phyloP scores from a whole-genome alignment of 2,113 vertebrate genomes.

The Grammomys surdaster region DNA sequence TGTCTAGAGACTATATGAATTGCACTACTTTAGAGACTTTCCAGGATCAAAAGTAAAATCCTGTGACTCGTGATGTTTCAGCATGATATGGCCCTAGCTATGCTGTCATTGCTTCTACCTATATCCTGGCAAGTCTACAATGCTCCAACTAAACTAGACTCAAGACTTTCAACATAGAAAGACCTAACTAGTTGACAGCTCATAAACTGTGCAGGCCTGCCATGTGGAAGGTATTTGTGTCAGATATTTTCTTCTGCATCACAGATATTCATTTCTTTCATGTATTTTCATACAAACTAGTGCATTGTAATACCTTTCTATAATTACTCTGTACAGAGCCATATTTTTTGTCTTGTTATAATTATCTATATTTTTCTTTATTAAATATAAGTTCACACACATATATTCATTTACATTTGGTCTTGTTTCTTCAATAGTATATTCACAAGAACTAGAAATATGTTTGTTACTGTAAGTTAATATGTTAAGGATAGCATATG shows the following conservation, averaged over 20 bases:
- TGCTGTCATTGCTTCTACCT: too few species aligned
- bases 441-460: background rate
- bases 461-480: background rate
- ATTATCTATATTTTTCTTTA: background rate
- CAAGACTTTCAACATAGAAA: background rate
- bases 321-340: background rate
- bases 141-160: background rate
- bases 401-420: background rate
- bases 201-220: background rate
- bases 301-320: background rate
- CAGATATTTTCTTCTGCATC: background rate
- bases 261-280: background rate
- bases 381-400: background rate
- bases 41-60: background rate
- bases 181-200: too few species aligned
- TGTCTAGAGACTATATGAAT: background rate
- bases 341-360: background rate
- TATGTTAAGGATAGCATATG: background rate
- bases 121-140: rapidly evolving
- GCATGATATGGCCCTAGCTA: background rate
- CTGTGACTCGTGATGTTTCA: rapidly evolving
- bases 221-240: background rate
- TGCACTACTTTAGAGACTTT: background rate
- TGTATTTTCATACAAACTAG: background rate
- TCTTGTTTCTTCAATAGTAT: background rate